These are phyloP conservation scores for Guaruba guarouba DNA, from an alignment of 2,113 vertebrate species.

Conservation along the genomic window DNA sequence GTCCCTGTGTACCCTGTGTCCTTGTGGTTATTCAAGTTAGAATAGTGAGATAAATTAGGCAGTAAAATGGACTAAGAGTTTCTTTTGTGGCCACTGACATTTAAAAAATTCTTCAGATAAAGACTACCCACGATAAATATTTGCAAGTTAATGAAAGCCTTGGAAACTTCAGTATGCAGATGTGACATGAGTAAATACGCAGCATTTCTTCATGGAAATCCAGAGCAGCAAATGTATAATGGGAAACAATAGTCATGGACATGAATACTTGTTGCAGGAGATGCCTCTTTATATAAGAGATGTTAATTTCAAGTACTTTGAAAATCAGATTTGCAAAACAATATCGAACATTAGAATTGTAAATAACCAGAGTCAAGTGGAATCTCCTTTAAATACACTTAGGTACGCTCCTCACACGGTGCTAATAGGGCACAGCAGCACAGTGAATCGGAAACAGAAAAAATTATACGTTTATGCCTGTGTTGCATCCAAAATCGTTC, in stretches of 20 bases:
- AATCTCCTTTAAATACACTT: neutral
- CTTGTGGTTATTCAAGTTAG: slow-evolving; percentile 11
- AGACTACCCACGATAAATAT: slow-evolving; percentile 55
- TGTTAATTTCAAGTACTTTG: neutral
- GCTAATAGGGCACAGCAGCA: neutral
- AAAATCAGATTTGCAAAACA: neutral
- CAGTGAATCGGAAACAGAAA: neutral
- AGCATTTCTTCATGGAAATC: neutral
- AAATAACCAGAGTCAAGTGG: neutral
- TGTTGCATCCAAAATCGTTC: neutral
- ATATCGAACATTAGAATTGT: neutral
- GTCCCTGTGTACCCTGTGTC: slow-evolving; percentile 15
- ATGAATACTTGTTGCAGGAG: neutral
- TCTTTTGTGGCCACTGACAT: slow-evolving; percentile 60
- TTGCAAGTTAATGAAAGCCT: slow-evolving; percentile 57
- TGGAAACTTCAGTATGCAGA: slow-evolving; percentile 12
- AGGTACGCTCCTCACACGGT: neutral
- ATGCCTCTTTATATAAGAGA: neutral
- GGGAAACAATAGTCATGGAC: neutral
- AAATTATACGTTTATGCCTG: neutral
- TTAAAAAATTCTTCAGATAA: slow-evolving; percentile 62
- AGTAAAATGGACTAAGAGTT: slow-evolving; percentile 45
- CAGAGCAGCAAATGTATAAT: neutral
- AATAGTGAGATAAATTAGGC: slow-evolving; percentile 43
- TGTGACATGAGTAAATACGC: neutral